Conservation (phyloP, 2,113 vertebrate species). For the Australoheros scitulus region DNA sequence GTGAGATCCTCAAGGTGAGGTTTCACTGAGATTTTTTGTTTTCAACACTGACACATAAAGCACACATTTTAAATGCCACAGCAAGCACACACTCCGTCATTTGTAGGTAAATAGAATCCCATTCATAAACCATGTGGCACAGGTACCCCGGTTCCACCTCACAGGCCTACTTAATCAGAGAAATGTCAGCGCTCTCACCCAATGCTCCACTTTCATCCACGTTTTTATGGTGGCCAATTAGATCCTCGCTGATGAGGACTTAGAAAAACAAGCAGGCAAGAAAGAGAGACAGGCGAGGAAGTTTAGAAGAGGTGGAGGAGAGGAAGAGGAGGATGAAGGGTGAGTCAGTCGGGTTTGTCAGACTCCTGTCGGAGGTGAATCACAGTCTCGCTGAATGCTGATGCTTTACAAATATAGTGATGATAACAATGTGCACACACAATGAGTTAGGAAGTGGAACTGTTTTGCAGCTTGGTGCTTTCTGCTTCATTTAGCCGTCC, state of each 20-base stretch:
- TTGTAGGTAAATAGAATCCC: neutral
- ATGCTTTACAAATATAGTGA: constrained; percentile 33
- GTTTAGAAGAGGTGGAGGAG: neutral
- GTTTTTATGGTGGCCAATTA: neutral
- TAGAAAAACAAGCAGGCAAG: neutral
- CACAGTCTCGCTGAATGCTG: constrained; percentile 9
- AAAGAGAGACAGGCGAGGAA: neutral
- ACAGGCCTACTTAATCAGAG: neutral
- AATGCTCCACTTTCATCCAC: neutral
- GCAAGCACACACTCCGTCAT: neutral
- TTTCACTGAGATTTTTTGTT: no score
- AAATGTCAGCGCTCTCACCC: neutral
- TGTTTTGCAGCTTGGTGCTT: constrained; percentile 10
- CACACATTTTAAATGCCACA: neutral
- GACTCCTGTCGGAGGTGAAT: neutral
- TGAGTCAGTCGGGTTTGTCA: constrained; percentile 14
- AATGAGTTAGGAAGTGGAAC: constrained; percentile 10
- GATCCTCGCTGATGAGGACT: neutral
- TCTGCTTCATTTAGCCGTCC: constrained; percentile 45
- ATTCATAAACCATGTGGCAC: neutral
- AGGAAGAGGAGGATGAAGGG: neutral
- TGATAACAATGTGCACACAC: constrained; percentile 1
- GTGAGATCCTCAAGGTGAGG: no score
- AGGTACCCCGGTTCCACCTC: neutral
- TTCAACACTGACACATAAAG: no score